Evolutionary conservation across 2,888 invertebrate species (phyloP).

Genomic region (Patella depressa): DNA sequence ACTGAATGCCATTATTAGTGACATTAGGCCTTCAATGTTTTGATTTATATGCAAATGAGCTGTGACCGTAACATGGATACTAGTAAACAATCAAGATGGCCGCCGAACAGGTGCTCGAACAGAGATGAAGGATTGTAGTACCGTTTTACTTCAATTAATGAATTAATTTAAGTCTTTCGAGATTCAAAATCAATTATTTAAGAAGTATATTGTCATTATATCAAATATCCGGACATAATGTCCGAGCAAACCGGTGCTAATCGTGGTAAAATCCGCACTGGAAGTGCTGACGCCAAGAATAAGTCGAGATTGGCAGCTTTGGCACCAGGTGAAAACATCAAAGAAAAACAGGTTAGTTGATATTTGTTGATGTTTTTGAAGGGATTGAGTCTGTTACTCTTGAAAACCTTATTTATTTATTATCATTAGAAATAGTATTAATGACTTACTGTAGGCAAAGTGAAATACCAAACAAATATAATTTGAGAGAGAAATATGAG

Average conservation of each 20-base stretch:
- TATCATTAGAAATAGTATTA: background rate
- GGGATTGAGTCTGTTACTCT: background rate
- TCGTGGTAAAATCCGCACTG: slow-evolving; percentile 21
- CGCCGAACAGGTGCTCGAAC: slow-evolving; percentile 19
- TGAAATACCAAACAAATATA: too few species aligned
- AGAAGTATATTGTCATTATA: too few species aligned
- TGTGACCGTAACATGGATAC: slow-evolving; percentile 42
- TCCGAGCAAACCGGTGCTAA: slow-evolving; percentile 8
- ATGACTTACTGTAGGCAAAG: too few species aligned
- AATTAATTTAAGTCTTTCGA: too few species aligned
- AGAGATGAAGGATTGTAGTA: background rate
- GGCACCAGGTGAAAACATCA: slow-evolving; percentile 67
- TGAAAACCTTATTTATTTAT: background rate
- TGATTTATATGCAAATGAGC: slow-evolving; percentile 28
- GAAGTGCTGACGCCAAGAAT: slow-evolving; percentile 47
- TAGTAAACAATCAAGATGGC: slow-evolving; percentile 50
- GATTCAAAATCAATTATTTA: too few species aligned
- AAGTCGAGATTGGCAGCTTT: slow-evolving; percentile 63
- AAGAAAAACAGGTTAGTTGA: slow-evolving; percentile 67
- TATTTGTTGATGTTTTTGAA: slow-evolving; percentile 1
- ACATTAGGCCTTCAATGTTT: background rate
- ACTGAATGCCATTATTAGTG: too few species aligned
- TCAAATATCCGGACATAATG: background rate
- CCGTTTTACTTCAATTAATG: background rate
- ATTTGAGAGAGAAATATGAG: too few species aligned